A percentile compares a stretch with the other conserved stretches of the same genome.
Conservation (phyloP, 2,113 vertebrate species). For the Catagonus wagneri region DNA sequence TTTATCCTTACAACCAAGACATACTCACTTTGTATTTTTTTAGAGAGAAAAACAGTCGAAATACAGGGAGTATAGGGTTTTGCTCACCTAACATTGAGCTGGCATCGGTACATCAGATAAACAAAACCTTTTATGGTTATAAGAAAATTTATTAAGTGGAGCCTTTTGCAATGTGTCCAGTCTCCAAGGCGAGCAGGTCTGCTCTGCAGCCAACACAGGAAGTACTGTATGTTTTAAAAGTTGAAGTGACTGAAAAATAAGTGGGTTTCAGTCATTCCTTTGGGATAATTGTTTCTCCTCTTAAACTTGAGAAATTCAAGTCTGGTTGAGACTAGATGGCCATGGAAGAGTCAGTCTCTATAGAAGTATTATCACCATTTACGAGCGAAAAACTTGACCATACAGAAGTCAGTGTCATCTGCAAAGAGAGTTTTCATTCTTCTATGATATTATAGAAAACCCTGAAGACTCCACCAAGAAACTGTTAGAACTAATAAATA, state of each 20-base stretch:
- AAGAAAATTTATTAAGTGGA: neutral
- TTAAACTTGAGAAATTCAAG: neutral
- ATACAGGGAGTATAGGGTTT: neutral
- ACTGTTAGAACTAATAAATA: neutral
- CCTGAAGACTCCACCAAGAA: neutral
- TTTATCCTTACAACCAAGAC: neutral
- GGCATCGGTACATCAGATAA: neutral
- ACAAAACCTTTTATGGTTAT: neutral
- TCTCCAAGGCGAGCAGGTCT: neutral
- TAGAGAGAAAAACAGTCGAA: neutral
- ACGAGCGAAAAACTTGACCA: neutral
- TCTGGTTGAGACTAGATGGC: neutral
- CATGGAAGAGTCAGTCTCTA: neutral
- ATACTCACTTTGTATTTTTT: neutral
- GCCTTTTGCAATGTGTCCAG: neutral
- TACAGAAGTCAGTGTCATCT: neutral
- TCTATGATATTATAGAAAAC: neutral
- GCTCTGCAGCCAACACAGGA: neutral
- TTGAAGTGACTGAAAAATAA: neutral
- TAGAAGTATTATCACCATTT: neutral
- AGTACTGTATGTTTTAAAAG: neutral
- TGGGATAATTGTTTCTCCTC: neutral
- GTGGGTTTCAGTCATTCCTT: neutral
- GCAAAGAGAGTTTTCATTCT: neutral
- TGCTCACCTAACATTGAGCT: neutral